phyloP scores from a whole-genome alignment of 2,113 vertebrate species.

The Leucoraja erinaceus region DNA sequence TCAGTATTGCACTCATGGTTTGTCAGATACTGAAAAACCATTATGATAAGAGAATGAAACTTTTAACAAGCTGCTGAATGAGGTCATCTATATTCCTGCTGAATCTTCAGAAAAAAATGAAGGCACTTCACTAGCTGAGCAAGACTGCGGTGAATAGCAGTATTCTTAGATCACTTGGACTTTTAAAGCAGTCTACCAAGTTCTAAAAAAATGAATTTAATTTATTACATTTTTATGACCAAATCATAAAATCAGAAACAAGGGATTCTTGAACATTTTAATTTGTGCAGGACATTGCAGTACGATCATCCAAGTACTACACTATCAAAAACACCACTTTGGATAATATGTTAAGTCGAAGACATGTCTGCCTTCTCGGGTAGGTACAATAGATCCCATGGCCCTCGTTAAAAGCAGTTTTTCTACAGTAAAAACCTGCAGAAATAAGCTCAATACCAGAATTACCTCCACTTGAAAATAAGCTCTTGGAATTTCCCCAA shows the following conservation, averaged over 20 bases:
- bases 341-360: not conserved
- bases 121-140: not conserved
- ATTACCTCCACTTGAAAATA: not conserved
- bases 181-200: not conserved
- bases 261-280: not conserved
- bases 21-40: not conserved
- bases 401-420: not conserved
- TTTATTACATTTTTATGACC: not conserved
- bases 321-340: not conserved
- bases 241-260: not conserved
- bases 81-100: not conserved
- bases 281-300: not conserved
- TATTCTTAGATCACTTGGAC: too few relatives aligned
- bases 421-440: not conserved
- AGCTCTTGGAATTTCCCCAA: not conserved
- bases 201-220: not conserved
- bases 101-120: not conserved
- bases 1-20: not conserved
- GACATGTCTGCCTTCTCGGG: not conserved
- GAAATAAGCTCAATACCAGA: not conserved
- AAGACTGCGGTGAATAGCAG: not conserved
- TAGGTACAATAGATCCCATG: not conserved
- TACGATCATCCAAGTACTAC: not conserved
- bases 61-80: not conserved
- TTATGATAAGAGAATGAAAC: conserved; percentile 6